phyloP scores from a whole-genome alignment of 2,797 vertebrate genomes.

The Intellagama lesueurii region DNA sequence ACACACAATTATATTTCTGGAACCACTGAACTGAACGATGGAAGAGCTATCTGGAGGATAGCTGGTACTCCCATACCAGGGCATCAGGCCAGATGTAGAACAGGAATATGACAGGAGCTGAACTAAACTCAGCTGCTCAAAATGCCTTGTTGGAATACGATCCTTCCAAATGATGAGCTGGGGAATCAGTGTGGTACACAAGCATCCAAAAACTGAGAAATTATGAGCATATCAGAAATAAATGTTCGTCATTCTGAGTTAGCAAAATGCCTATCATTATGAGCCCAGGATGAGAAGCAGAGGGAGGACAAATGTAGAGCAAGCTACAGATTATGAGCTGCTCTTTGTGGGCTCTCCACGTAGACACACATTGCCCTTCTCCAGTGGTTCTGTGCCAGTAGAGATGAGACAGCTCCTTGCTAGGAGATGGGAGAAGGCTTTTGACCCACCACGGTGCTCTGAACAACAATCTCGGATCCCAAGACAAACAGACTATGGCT shows the following conservation, averaged over 20 bases:
- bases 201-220: not conserved
- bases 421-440: not conserved
- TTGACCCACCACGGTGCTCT: too few relatives aligned
- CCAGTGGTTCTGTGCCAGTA: not conserved
- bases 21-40: not conserved
- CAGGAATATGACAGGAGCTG: slow-evolving; percentile 6
- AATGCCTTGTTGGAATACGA: not conserved
- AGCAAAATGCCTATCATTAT: not conserved
- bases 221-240: not conserved
- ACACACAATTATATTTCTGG: not conserved
- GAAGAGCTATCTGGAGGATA: not conserved
- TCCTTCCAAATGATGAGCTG: not conserved
- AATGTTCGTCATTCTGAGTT: not conserved
- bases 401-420: not conserved
- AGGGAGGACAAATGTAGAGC: not conserved
- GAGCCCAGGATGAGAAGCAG: not conserved
- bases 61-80: not conserved
- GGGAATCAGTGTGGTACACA: not conserved
- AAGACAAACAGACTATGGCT: too few relatives aligned
- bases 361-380: not conserved
- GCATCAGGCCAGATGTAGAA: not conserved
- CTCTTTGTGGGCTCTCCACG: not conserved
- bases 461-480: too few relatives aligned
- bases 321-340: not conserved
- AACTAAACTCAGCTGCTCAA: not conserved